These are phyloP conservation scores for Ichneumoninae sp. DNA, from an alignment of 2,888 invertebrate genomes.

Conservation along the genomic window DNA sequence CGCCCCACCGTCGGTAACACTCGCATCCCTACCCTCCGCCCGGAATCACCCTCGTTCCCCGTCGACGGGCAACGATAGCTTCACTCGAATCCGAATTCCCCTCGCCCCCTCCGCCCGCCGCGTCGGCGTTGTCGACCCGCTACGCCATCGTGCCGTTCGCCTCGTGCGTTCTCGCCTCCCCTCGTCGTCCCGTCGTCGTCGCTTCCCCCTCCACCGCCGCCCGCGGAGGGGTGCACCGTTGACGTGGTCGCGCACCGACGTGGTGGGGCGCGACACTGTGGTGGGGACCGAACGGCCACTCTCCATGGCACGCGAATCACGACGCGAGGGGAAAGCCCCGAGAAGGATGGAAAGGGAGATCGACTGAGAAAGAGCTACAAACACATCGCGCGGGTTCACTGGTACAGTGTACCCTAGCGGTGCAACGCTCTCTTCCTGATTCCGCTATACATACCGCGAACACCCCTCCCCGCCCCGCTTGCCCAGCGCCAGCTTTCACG, in stretches of 20 bases:
- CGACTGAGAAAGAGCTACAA: conserved; percentile 62
- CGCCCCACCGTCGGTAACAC: conserved; percentile 4
- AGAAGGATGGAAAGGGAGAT: conserved; percentile 63
- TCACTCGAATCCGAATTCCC: conserved; percentile 28
- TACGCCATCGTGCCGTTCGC: conserved; percentile 20
- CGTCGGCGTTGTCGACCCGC: conserved; percentile 14
- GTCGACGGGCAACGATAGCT: conserved; percentile 14
- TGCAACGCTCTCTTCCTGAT: conserved; percentile 83
- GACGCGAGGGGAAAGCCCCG: conserved; percentile 24
- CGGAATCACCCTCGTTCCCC: conserved; percentile 57
- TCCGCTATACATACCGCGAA: conserved; percentile 71
- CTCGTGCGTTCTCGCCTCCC: conserved; percentile 30
- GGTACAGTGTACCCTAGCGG: conserved; percentile 83
- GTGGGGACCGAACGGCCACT: conserved; percentile 35
- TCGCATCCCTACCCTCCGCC: conserved; percentile 17
- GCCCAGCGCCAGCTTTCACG: conserved; percentile 35
- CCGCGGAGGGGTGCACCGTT: conserved; percentile 43
- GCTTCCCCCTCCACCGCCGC: conserved; percentile 20
- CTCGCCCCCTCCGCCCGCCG: conserved; percentile 2
- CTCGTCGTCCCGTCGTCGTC: conserved; percentile 36
- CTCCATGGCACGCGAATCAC: conserved; percentile 38
- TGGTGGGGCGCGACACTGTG: conserved; percentile 9
- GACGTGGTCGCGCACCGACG: conserved; percentile 13
- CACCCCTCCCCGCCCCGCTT: conserved; percentile 23
- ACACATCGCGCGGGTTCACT: conserved; percentile 80